Evolutionary conservation across 2,888 invertebrate species (phyloP), one percentile per base, ranked within the genome.

Genomic region (Mellilla xanthometata): DNA sequence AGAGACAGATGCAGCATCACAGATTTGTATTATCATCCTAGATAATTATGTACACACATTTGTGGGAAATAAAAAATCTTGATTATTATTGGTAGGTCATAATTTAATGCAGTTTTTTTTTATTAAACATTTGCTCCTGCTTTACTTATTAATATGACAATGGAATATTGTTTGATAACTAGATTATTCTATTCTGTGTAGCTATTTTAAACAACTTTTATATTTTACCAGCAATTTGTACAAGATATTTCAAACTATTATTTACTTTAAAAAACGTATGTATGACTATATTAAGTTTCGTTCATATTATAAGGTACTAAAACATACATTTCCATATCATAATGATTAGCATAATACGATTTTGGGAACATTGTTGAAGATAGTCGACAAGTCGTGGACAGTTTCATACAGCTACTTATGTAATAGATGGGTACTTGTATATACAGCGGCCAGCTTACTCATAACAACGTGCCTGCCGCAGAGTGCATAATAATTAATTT

Each of bases 201-300:
- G 82, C 79, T 81, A 86, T 77, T 83, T 88, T 89, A 89, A 88
- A 89, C 89, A 89, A 89, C 89, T 89, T 89, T 89, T 89, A 89
- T 89, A 88, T 88, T 87, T 75, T 68, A 74, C 72, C 70, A 81
- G 81, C 73, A 78, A 74, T 82, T 84, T 82, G 81, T 84, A 84
- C 81, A 84, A 48, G 81, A 69, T 52, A 49, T 34, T 49, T 42
- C 36, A 68, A 75, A 73, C 72, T 74, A 71, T 73, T 79, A 76
- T 69, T n/a, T 69, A 69, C 66, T 71, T 71, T 65, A 71, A 67
- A 69, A 70, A 68, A 70, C 56, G 52, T 65, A 66, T 63, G 49
- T 49, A 56, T 63, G 60, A 62, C 56, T 58, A 59, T 60, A 56
- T 58, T 71, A 71, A 53, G 49, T 47, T 46, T 52, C 51, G 39